A percentile compares a stretch with the other conserved stretches of the same genome.
These are phyloP conservation scores for Idaea dimidiata DNA, from an alignment of 2,888 invertebrate species.

Conservation along the genomic window DNA sequence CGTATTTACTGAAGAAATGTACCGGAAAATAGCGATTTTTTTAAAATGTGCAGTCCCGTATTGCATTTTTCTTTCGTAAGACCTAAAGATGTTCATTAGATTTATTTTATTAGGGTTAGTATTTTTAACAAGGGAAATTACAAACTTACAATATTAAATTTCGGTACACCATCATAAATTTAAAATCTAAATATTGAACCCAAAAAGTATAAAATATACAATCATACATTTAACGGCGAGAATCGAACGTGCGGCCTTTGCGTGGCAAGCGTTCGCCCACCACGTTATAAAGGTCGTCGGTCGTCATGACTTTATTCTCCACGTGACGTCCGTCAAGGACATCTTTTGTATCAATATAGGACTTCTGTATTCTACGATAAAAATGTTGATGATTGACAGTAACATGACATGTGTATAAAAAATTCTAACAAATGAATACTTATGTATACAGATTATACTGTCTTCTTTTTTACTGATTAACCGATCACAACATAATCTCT, in stretches of 20 bases:
- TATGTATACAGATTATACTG: background rate
- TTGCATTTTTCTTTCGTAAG: too few species aligned
- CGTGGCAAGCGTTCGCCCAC: background rate
- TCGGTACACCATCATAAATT: too few species aligned
- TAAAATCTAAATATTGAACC: too few species aligned
- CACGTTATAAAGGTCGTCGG: background rate
- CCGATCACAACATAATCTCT: background rate
- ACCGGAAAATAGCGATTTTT: too few species aligned
- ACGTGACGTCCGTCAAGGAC: background rate
- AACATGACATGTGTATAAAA: background rate
- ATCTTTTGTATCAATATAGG: background rate
- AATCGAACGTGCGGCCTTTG: background rate
- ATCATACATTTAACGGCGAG: background rate
- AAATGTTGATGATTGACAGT: background rate
- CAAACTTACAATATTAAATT: too few species aligned
- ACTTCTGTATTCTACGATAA: background rate
- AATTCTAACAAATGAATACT: background rate
- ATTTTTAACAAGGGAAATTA: too few species aligned
- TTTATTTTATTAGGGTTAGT: too few species aligned
- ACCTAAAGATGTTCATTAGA: too few species aligned
- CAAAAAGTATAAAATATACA: too few species aligned
- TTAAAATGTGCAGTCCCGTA: too few species aligned
- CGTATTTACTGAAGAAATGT: too few species aligned
- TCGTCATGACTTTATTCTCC: background rate
- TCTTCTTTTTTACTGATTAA: too few species aligned